Evolutionary conservation across 2,797 vertebrate genomes (phyloP).

Genomic region (Enteromius paludinosus): DNA sequence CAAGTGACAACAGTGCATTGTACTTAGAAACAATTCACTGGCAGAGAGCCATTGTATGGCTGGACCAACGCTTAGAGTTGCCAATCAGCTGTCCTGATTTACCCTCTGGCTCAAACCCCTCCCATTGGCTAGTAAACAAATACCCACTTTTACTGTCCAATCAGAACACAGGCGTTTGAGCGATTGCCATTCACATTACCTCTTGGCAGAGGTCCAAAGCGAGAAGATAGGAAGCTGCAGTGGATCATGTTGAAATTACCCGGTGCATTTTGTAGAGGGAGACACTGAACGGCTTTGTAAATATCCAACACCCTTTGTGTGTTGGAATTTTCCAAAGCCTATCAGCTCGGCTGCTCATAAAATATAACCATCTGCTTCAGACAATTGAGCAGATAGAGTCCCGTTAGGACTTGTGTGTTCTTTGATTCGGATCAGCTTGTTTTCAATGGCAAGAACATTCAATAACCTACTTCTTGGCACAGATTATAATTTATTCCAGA

Average conservation of each 20-base stretch:
- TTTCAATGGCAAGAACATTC: neutral
- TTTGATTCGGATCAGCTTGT: neutral
- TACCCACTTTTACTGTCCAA: slow-evolving; percentile 48
- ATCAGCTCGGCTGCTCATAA: slow-evolving; percentile 37
- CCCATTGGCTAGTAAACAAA: slow-evolving; percentile 35
- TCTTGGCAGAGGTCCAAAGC: slow-evolving; percentile 47
- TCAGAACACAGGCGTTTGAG: slow-evolving; percentile 21
- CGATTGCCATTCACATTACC: slow-evolving; percentile 23
- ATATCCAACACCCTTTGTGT: slow-evolving; percentile 54
- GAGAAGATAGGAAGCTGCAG: neutral
- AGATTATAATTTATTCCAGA: neutral
- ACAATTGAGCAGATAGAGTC: neutral
- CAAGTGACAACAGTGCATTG: slow-evolving; percentile 40
- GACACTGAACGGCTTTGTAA: slow-evolving; percentile 53
- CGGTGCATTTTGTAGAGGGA: slow-evolving; percentile 27
- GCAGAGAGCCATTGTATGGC: slow-evolving; percentile 21
- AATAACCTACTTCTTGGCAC: neutral
- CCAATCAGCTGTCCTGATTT: slow-evolving; percentile 53
- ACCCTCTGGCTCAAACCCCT: slow-evolving; percentile 27
- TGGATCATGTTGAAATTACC: slow-evolving; percentile 44
- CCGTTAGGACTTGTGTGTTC: neutral
- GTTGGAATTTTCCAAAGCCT: slow-evolving; percentile 52
- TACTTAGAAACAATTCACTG: neutral
- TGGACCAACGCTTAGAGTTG: slow-evolving; percentile 46
- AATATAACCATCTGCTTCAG: slow-evolving; percentile 18